A percentile compares a stretch with the other conserved stretches of the same genome.
phyloP scores from a whole-genome alignment of 2,888 invertebrate genomes.

The Allophyes oxyacanthae region DNA sequence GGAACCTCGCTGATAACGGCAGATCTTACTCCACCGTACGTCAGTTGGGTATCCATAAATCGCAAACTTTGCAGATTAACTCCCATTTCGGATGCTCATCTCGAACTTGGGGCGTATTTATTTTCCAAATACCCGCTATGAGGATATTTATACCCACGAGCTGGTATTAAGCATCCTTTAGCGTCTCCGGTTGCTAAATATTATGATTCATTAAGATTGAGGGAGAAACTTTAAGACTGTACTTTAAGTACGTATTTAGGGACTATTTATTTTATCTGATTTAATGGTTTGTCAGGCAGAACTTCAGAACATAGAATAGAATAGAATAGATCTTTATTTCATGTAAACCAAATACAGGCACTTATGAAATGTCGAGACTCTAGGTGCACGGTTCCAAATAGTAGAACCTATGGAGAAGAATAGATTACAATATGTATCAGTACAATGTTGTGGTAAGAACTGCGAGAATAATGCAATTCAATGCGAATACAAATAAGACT shows the following conservation, averaged over 20 bases:
- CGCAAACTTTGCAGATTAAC: constrained; percentile 65
- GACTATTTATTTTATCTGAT: constrained; percentile 8
- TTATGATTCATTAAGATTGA: constrained; percentile 49
- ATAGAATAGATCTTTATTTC: too few relatives aligned
- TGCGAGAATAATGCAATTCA: too few relatives aligned
- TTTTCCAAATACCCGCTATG: constrained; percentile 48
- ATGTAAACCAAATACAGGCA: too few relatives aligned
- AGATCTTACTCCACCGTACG: constrained; percentile 22
- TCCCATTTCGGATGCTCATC: constrained; percentile 52
- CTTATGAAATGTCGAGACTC: too few relatives aligned
- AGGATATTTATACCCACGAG: constrained; percentile 33
- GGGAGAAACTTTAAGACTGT: constrained; percentile 3
- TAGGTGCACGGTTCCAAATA: too few relatives aligned
- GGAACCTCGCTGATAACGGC: constrained; percentile 15
- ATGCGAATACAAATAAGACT: too few relatives aligned
- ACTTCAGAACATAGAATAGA: too few relatives aligned
- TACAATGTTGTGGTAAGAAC: too few relatives aligned
- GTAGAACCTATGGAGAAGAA: too few relatives aligned
- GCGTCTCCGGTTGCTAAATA: constrained; percentile 41
- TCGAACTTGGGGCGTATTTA: constrained; percentile 56
- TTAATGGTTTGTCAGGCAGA: neutral
- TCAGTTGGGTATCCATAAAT: constrained; percentile 57
- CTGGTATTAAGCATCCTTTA: constrained; percentile 37
- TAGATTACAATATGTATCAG: too few relatives aligned
- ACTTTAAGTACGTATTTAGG: constrained; percentile 18